Conservation (phyloP, 64 coral and sea anemone genomes). For the Pocillopora damicornis region DNA sequence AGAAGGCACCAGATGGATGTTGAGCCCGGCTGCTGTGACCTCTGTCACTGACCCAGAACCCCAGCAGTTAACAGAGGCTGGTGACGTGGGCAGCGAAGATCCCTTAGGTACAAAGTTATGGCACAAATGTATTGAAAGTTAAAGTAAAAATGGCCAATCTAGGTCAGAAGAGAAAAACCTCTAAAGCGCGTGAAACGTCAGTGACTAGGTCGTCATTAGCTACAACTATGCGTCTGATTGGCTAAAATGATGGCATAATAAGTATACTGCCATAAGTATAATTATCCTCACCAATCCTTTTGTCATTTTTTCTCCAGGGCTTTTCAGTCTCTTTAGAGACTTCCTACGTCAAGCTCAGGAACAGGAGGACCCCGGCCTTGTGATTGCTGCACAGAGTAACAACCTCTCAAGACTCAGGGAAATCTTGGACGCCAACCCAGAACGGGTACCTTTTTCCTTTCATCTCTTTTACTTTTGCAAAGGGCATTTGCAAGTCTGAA, state of each 20-base stretch:
- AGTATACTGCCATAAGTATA: neutral
- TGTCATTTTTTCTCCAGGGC: neutral
- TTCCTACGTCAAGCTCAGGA: neutral
- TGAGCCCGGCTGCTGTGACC: constrained; percentile 39
- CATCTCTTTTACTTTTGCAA: neutral
- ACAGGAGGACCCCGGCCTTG: neutral
- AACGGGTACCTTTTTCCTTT: neutral
- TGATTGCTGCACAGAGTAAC: neutral
- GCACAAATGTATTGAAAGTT: too few species aligned
- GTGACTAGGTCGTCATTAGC: too few species aligned
- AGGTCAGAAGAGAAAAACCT: too few species aligned
- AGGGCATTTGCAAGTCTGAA: too few species aligned
- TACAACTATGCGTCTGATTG: too few species aligned
- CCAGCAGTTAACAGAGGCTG: neutral
- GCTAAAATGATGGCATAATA: too few species aligned
- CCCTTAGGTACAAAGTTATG: neutral
- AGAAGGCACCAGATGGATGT: constrained; percentile 19
- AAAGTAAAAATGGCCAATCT: too few species aligned
- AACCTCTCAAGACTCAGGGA: constrained; percentile 42
- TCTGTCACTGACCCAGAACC: constrained; percentile 34
- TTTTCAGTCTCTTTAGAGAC: constrained; percentile 9
- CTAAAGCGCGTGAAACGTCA: too few species aligned
- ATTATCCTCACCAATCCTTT: neutral
- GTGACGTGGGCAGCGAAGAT: neutral
- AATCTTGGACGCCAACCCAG: constrained; percentile 41